These are phyloP conservation scores for Caenorhabditis macrosperma DNA, from an alignment of 2,888 invertebrate genomes.

Conservation along the genomic window DNA sequence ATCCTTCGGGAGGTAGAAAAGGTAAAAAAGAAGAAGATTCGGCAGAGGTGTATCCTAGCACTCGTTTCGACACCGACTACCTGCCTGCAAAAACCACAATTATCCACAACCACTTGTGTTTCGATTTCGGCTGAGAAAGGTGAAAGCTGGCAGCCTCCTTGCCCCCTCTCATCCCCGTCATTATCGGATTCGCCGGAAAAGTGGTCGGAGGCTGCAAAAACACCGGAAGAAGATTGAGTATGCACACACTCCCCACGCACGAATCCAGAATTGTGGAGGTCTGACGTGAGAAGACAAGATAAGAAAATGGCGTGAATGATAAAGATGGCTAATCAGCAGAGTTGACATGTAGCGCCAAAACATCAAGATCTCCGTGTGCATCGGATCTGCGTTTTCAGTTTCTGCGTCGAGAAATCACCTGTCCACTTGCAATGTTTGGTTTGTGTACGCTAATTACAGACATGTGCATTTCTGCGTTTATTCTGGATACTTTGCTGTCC, in stretches of 20 bases:
- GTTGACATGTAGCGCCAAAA: not conserved
- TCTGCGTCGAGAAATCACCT: too few relatives aligned
- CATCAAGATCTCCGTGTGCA: too few relatives aligned
- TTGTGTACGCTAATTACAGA: too few relatives aligned
- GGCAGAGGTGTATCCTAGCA: too few relatives aligned
- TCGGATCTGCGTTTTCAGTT: too few relatives aligned
- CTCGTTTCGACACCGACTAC: too few relatives aligned
- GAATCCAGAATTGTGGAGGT: not conserved
- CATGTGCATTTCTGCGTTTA: too few relatives aligned
- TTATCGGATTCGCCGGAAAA: slow-evolving; percentile 45
- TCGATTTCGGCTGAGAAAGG: slow-evolving; percentile 25
- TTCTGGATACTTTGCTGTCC: too few relatives aligned
- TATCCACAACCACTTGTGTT: slow-evolving; percentile 46
- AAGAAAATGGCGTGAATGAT: not conserved
- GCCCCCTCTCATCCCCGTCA: slow-evolving; percentile 11
- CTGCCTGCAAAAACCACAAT: slow-evolving; percentile 52
- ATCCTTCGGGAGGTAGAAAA: not conserved
- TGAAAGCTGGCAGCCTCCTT: slow-evolving; percentile 27
- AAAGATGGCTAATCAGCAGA: not conserved
- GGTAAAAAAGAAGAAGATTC: too few relatives aligned
- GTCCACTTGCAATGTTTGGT: too few relatives aligned
- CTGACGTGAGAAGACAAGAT: not conserved
- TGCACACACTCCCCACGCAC: slow-evolving; percentile 12
- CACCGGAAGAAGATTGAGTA: slow-evolving; percentile 1
- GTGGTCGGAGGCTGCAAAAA: slow-evolving; percentile 14